These are phyloP conservation scores for Dipodomys merriami DNA, from an alignment of 2,113 vertebrate genomes.

Conservation along the genomic window DNA sequence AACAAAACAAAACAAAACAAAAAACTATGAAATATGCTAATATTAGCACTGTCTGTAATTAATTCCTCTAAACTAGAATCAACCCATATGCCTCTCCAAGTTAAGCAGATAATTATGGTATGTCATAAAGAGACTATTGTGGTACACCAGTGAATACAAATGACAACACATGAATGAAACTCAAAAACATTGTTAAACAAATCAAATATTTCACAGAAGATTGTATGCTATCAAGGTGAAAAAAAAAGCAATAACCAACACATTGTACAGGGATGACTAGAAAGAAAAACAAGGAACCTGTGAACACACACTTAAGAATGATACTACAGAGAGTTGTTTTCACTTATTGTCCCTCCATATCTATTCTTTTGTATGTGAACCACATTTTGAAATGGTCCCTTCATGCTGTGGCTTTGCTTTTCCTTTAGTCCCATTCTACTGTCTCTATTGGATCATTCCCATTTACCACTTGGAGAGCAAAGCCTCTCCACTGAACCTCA, in stretches of 20 bases:
- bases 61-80: background rate
- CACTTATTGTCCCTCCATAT: background rate
- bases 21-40: background rate
- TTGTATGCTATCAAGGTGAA: background rate
- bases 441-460: background rate
- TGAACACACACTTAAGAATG: background rate
- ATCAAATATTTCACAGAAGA: background rate
- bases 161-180: background rate
- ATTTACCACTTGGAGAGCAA: background rate
- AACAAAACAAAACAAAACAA: no score
- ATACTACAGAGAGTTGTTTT: background rate
- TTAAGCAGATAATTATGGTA: background rate
- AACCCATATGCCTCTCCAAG: background rate
- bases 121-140: background rate
- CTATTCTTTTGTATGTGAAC: background rate
- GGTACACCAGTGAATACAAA: background rate
- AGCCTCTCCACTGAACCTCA: background rate
- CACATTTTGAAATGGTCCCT: background rate
- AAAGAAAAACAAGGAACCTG: background rate
- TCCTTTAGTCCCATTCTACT: background rate
- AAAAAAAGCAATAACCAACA: background rate
- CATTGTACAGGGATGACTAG: background rate
- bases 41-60: background rate
- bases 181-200: background rate
- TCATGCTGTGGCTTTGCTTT: background rate